Evolutionary conservation across 1,140 invertebrate genomes (phyloP).

Genomic region (Meloidogyne floridensis): DNA sequence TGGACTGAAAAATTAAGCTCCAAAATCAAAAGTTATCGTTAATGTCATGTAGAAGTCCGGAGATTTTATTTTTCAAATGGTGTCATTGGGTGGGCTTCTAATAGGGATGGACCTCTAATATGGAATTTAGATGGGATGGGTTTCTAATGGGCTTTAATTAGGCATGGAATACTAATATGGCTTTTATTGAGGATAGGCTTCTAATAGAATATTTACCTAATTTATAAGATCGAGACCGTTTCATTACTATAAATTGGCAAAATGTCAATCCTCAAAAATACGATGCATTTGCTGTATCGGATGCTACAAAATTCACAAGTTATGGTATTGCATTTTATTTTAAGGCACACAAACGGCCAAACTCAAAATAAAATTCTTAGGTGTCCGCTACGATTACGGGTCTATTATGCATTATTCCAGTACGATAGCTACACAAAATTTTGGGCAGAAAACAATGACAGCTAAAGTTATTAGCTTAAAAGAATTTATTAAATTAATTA

Average conservation of each 20-base stretch:
- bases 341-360: background rate
- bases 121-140: too few relatives aligned
- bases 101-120: too few relatives aligned
- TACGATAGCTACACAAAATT: conserved; percentile 37
- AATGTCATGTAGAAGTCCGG: too few relatives aligned
- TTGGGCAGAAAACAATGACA: conserved; percentile 52
- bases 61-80: too few relatives aligned
- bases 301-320: conserved; percentile 58
- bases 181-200: too few relatives aligned
- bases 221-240: conserved; percentile 68
- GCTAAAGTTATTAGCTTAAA: conserved; percentile 39
- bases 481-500: too few relatives aligned
- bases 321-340: background rate
- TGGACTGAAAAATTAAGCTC: background rate
- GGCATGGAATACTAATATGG: too few relatives aligned
- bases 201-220: background rate
- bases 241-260: conserved; percentile 68
- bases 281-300: conserved; percentile 60
- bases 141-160: too few relatives aligned
- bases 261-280: conserved; percentile 68
- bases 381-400: conserved; percentile 54
- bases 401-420: conserved; percentile 56
- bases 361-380: conserved; percentile 40
- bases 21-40: too few relatives aligned
- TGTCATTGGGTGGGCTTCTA: too few relatives aligned